Conservation (phyloP, 2,113 vertebrate species). For the Dipodomys merriami region DNA sequence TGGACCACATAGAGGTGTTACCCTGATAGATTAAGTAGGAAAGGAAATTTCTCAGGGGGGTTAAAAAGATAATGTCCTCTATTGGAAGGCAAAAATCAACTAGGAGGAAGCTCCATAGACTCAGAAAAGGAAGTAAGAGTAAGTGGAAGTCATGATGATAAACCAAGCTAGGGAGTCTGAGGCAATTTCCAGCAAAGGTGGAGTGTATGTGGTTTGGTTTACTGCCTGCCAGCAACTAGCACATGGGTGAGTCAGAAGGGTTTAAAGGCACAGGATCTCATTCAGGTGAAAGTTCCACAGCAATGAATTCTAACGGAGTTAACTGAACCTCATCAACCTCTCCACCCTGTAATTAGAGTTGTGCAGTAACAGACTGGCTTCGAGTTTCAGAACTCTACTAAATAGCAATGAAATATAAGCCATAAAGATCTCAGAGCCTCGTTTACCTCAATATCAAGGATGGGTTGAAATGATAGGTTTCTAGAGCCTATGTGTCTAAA, state of each 20-base stretch:
- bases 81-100: neutral
- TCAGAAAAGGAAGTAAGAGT: neutral
- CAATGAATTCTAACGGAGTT: neutral
- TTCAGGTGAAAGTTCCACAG: neutral
- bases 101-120: neutral
- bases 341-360: neutral
- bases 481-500: neutral
- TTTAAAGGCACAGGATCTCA: neutral
- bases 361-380: neutral
- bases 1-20: neutral
- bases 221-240: neutral
- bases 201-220: neutral
- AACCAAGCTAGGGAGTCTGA: neutral
- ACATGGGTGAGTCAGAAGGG: neutral
- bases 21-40: neutral
- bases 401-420: neutral
- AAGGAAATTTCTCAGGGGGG: neutral
- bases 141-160: neutral
- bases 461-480: neutral
- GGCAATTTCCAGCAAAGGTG: neutral
- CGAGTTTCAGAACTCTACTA: too few relatives aligned
- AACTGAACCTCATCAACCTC: neutral
- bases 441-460: neutral
- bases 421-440: neutral
- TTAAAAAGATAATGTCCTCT: neutral